These are phyloP conservation scores for Epinephelus moara DNA, from an alignment of 2,113 vertebrate genomes.

Conservation along the genomic window DNA sequence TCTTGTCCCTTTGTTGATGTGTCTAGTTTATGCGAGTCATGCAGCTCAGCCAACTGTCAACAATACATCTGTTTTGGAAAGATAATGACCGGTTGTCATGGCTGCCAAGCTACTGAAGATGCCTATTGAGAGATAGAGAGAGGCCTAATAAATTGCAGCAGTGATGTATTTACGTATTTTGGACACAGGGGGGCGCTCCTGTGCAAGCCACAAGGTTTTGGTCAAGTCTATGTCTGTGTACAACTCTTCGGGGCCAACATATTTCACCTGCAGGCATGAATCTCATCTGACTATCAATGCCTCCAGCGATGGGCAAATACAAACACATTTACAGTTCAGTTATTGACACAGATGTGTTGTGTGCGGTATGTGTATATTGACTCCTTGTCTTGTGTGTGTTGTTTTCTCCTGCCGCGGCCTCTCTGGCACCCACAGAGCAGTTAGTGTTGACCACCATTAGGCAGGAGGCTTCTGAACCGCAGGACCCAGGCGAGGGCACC, in stretches of 20 bases:
- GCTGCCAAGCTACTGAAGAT: slow-evolving; percentile 56
- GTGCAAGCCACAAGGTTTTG: slow-evolving; percentile 36
- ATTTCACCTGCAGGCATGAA: slow-evolving; percentile 21
- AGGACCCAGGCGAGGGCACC: slow-evolving; percentile 80
- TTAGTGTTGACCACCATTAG: slow-evolving; percentile 89
- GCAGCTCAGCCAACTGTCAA: slow-evolving; percentile 49
- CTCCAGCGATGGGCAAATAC: slow-evolving; percentile 21
- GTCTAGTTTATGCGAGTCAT: slow-evolving; percentile 17
- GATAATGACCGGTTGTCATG: slow-evolving; percentile 73
- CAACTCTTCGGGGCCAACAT: slow-evolving; percentile 2
- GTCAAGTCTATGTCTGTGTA: slow-evolving; percentile 3
- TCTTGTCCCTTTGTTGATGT: slow-evolving; percentile 8
- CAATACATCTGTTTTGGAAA: slow-evolving; percentile 59
- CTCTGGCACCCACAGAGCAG: slow-evolving; percentile 82
- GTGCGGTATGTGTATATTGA: slow-evolving; percentile 65
- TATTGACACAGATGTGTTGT: slow-evolving; percentile 43
- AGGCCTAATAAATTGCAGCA: slow-evolving; percentile 29
- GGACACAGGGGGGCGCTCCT: slow-evolving; percentile 71
- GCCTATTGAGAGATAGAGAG: slow-evolving; percentile 54
- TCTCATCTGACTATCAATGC: slow-evolving; percentile 24
- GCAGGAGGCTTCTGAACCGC: slow-evolving; percentile 82
- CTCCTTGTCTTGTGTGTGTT: slow-evolving; percentile 80
- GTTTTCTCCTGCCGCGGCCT: slow-evolving; percentile 77
- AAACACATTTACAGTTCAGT: slow-evolving; percentile 43
- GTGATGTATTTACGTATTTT: slow-evolving; percentile 29